Evolutionary conservation across 2,797 vertebrate species (phyloP), one percentile per base, ranked within the genome.

Genomic region (Calcarius lapponicus): DNA sequence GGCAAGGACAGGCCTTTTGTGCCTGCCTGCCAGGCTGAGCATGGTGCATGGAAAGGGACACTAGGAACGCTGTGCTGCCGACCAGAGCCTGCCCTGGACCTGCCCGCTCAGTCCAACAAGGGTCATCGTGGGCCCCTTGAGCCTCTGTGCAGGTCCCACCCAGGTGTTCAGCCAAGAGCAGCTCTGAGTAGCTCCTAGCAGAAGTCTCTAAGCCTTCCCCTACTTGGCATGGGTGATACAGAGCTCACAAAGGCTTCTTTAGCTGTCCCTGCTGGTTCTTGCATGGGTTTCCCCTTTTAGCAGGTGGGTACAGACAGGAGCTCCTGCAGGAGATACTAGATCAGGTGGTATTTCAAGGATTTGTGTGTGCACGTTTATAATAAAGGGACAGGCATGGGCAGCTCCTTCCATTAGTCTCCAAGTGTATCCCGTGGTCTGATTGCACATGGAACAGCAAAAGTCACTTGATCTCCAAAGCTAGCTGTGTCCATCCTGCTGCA

Each of bases 71-170:
- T 28, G 18, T 32, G 24, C 78, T 62, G 69, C 65, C 65, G 58
- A 16, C 19, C 48, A 58, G 16, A 66, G 60, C 80, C 73, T 48
- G 19, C 56, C 38, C 69, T 17, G 1, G 3, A 32, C 47, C 64
- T 83, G 73, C 87, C 66, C 8, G 0, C 54, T 36, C 13, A 1
- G 22, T 5, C 43, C 79, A 51, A n/a, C 7, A 0, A 12, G 32
- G 48, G 8, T n/a, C 7, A 1, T 9, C 0, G 0, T n/a, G 75
- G 67, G 10, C 7, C 7, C 13, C 50, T 64, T 12, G 2, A 71
- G 19, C 22, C 32, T 29, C 38, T 13, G 3, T 2, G 5, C 42
- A 48, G n/a, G 47, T 73, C 56, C 70, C 26, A n/a, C 5, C 11
- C 2, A 0, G 21, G 29, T 50, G 26, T 43, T 50, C 69, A 47